phyloP scores from a whole-genome alignment of 1,140 invertebrate genomes.

The Drosophila pallidifrons region DNA sequence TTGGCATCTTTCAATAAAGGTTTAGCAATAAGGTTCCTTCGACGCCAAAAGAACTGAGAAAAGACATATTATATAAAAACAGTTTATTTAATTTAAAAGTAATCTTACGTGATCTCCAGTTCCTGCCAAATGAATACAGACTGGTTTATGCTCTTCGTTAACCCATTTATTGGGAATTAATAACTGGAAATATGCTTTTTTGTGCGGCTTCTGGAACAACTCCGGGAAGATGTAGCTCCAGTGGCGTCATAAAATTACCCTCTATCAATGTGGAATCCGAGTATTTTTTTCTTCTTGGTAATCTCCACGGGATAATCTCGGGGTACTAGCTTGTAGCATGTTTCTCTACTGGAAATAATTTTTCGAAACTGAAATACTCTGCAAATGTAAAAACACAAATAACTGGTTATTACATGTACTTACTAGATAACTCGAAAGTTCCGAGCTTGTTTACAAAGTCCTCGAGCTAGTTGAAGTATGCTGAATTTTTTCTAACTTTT shows the following conservation, averaged over 20 bases:
- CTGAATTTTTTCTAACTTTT: not conserved
- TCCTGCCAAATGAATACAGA: slow-evolving; percentile 97
- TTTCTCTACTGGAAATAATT: slow-evolving; percentile 92
- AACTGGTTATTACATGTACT: not conserved
- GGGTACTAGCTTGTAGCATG: slow-evolving; percentile 93
- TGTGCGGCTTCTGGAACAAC: slow-evolving; percentile 94
- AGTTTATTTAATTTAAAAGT: not conserved
- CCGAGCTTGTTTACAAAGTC: not conserved
- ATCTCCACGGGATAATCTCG: slow-evolving; percentile 95
- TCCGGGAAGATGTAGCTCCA: slow-evolving; percentile 92
- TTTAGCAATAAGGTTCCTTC: slow-evolving; percentile 93
- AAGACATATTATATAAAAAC: not conserved
- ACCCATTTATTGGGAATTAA: slow-evolving; percentile 93
- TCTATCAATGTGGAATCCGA: slow-evolving; percentile 92
- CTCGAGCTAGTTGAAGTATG: not conserved
- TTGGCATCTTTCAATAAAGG: slow-evolving; percentile 95
- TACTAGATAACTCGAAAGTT: not conserved
- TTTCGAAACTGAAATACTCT: slow-evolving; percentile 97
- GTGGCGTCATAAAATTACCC: slow-evolving; percentile 95
- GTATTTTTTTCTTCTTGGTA: slow-evolving; percentile 93
- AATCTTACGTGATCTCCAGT: slow-evolving; percentile 98
- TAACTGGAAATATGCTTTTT: slow-evolving; percentile 93
- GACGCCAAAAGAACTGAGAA: slow-evolving; percentile 95
- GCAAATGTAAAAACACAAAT: slow-evolving; percentile 33
- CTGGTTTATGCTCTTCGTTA: slow-evolving; percentile 89